Percentiles rank a stretch among this genome's conserved stretches.
phyloP scores from a whole-genome alignment of 2,797 vertebrate genomes.

The Galagoides demidoff region DNA sequence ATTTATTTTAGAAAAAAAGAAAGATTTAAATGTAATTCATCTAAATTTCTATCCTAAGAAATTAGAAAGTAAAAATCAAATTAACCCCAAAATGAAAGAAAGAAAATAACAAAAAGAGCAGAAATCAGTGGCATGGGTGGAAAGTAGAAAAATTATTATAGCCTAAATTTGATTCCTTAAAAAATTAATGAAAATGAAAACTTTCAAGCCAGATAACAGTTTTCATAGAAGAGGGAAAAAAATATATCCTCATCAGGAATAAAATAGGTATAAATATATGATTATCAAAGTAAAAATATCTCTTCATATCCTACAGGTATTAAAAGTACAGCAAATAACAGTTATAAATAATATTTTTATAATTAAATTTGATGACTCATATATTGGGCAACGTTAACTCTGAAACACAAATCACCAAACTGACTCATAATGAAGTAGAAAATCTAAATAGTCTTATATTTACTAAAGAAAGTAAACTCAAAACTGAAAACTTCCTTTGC shows the following conservation, averaged over 20 bases:
- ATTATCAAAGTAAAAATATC: not conserved
- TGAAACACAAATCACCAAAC: not conserved
- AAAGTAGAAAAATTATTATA: not conserved
- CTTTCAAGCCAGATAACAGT: not conserved
- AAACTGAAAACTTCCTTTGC: not conserved
- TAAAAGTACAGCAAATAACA: not conserved
- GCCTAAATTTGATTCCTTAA: not conserved
- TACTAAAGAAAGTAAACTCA: not conserved
- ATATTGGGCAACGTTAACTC: not conserved
- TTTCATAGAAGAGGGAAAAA: not conserved
- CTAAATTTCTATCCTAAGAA: not conserved
- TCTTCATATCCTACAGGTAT: not conserved
- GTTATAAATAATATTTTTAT: not conserved
- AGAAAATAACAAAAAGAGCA: not conserved
- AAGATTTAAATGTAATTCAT: not conserved
- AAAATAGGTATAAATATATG: not conserved
- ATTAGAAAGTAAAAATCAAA: not conserved
- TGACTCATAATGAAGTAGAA: not conserved
- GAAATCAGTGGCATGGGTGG: not conserved
- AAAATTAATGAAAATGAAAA: slow-evolving; percentile 16
- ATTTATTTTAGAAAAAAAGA: not conserved
- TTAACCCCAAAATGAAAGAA: not conserved
- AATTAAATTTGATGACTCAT: not conserved
- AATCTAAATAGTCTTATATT: not conserved
- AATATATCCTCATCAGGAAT: not conserved